Percentiles rank a stretch among this genome's conserved stretches.
Conservation (phyloP, 1,140 invertebrate genomes). For the Drosophila kohkoa region DNA sequence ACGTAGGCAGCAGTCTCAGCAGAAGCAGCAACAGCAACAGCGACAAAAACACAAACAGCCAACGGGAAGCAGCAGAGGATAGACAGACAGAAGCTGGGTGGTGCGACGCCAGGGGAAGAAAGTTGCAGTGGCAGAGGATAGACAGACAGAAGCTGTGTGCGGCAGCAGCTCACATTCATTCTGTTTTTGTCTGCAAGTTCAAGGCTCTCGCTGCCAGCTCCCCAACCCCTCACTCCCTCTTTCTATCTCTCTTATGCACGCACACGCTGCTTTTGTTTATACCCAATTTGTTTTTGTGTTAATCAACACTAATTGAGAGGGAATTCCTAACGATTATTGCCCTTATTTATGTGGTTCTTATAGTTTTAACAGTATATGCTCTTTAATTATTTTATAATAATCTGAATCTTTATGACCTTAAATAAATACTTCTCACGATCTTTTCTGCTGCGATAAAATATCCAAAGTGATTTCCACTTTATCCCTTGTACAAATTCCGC, state of each 20-base stretch:
- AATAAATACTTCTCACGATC: neutral
- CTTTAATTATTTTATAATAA: too few relatives aligned
- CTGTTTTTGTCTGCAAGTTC: constrained; percentile 51
- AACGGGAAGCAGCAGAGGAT: constrained; percentile 6
- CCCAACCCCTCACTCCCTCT: constrained; percentile 12
- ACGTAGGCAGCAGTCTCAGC: constrained; percentile 11
- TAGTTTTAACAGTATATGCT: too few relatives aligned
- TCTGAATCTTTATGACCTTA: too few relatives aligned
- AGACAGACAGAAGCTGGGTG: constrained; percentile 14
- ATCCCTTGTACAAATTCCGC: neutral
- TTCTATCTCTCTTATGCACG: constrained; percentile 4
- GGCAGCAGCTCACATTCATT: constrained; percentile 11
- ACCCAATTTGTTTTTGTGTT: constrained; percentile 27
- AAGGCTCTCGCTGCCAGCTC: constrained; percentile 46
- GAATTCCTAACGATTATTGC: constrained; percentile 1
- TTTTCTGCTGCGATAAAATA: neutral
- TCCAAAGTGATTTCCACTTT: neutral
- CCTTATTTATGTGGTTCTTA: too few relatives aligned
- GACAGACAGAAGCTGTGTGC: constrained; percentile 16
- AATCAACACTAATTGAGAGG: constrained; percentile 29
- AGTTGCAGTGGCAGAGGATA: neutral
- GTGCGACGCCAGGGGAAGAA: too few relatives aligned
- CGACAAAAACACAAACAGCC: constrained; percentile 14
- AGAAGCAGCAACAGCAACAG: neutral
- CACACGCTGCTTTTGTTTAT: neutral